Conservation (phyloP, 2,888 invertebrate genomes). For the Microplitis deprimator region DNA sequence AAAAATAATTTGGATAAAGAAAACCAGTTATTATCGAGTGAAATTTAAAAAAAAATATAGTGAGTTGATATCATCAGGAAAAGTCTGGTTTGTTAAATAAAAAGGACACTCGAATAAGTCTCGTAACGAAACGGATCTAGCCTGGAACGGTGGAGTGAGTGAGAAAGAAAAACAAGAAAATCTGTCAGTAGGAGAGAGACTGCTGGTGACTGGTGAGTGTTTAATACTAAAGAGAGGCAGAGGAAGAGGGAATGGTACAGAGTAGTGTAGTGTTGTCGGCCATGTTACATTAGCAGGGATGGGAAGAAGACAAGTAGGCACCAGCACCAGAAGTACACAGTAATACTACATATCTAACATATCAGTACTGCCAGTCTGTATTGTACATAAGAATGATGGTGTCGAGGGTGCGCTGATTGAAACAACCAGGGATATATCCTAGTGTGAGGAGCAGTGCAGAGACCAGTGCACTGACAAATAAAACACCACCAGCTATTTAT, state of each 20-base stretch:
- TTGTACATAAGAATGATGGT: neutral
- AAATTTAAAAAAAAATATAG: neutral
- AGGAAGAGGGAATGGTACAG: conserved; percentile 23
- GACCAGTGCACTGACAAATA: conserved; percentile 10
- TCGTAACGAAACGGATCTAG: neutral
- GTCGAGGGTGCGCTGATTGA: conserved; percentile 53
- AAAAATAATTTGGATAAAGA: neutral
- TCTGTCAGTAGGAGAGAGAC: conserved; percentile 19
- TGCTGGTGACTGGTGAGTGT: neutral
- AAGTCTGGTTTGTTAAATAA: conserved; percentile 4
- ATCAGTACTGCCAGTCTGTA: neutral
- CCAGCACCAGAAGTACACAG: neutral
- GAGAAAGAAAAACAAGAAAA: conserved; percentile 21
- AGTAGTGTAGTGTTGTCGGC: conserved; percentile 46
- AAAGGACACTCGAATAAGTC: neutral
- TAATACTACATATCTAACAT: neutral
- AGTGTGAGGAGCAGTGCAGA: conserved; percentile 14
- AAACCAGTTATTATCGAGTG: neutral
- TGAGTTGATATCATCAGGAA: too few species aligned
- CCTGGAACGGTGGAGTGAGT: conserved; percentile 20
- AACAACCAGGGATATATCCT: conserved; percentile 35
- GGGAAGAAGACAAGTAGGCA: conserved; percentile 40
- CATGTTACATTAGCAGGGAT: conserved; percentile 50
- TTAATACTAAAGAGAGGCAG: neutral
- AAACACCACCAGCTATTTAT: conserved; percentile 2